Conservation (phyloP, 92 coral and sea anemone species). For the Epizoanthus illoricatus region DNA sequence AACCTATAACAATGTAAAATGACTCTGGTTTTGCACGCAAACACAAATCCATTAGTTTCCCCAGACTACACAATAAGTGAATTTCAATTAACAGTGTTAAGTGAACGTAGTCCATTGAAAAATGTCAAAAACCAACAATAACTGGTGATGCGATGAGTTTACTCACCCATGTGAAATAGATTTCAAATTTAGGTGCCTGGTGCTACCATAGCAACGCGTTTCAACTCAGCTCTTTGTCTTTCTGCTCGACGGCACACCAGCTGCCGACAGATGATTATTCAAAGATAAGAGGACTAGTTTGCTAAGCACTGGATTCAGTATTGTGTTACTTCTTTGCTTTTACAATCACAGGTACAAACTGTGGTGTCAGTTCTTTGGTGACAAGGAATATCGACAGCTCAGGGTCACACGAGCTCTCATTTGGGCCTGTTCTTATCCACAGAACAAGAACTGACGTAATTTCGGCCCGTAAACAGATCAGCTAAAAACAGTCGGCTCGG, state of each 20-base stretch:
- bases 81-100: constrained; percentile 12
- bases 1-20: no score
- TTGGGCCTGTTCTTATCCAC: not conserved
- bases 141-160: not conserved
- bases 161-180: constrained; percentile 15
- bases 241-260: constrained; percentile 30
- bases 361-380: not conserved
- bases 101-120: constrained; percentile 2
- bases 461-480: not conserved
- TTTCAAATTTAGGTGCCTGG: constrained; percentile 3
- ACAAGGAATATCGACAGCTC: not conserved
- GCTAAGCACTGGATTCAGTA: constrained; percentile 4
- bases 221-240: constrained; percentile 13
- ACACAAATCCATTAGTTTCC: no score
- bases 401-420: not conserved
- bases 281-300: constrained; percentile 16
- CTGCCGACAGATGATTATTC: constrained; percentile 39
- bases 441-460: not conserved
- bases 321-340: not conserved
- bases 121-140: not conserved
- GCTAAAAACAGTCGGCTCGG: not conserved
- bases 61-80: not conserved
- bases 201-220: constrained; percentile 36
- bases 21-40: no score
- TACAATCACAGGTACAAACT: constrained; percentile 2